Conservation (phyloP, 2,113 vertebrate genomes). For the Brachionichthys hirsutus region DNA sequence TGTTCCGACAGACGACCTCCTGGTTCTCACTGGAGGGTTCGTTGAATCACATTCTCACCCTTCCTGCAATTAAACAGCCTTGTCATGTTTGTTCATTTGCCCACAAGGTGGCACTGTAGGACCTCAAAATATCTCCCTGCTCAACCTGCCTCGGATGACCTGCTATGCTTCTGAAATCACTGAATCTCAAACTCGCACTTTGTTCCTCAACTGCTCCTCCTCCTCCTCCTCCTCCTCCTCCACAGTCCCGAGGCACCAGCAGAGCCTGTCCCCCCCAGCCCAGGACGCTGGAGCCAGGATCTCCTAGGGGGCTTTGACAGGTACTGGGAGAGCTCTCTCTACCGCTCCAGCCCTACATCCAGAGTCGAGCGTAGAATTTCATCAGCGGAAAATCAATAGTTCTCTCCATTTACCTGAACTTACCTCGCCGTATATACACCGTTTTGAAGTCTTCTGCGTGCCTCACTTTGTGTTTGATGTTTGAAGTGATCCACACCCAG, state of each 20-base stretch:
- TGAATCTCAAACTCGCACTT: conserved; percentile 24
- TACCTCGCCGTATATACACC: no score
- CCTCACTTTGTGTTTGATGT: conserved; percentile 24
- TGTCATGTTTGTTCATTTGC: background rate
- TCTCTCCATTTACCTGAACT: conserved; percentile 35
- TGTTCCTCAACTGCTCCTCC: conserved; percentile 26
- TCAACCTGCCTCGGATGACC: conserved; percentile 14
- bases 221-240: conserved; percentile 19
- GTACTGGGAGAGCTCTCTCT: conserved; percentile 45
- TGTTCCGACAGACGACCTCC: conserved; percentile 63
- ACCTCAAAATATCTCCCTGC: conserved; percentile 12
- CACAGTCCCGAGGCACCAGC: conserved; percentile 46
- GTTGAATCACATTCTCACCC: conserved; percentile 32
- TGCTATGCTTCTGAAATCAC: conserved; percentile 20
- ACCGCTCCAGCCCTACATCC: conserved; percentile 13
- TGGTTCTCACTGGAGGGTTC: conserved; percentile 62
- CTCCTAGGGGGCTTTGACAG: conserved; percentile 58
- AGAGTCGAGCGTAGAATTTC: conserved; percentile 20
- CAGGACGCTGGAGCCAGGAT: conserved; percentile 63
- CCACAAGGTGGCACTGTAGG: conserved; percentile 68
- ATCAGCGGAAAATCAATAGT: conserved; percentile 44
- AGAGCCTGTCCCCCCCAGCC: conserved; percentile 47
- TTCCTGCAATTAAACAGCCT: conserved; percentile 3
- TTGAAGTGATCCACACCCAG: conserved; percentile 37
- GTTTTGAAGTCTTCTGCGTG: conserved; percentile 18